Conservation (phyloP, 2,888 invertebrate genomes). For the Sminthurides aquaticus region DNA sequence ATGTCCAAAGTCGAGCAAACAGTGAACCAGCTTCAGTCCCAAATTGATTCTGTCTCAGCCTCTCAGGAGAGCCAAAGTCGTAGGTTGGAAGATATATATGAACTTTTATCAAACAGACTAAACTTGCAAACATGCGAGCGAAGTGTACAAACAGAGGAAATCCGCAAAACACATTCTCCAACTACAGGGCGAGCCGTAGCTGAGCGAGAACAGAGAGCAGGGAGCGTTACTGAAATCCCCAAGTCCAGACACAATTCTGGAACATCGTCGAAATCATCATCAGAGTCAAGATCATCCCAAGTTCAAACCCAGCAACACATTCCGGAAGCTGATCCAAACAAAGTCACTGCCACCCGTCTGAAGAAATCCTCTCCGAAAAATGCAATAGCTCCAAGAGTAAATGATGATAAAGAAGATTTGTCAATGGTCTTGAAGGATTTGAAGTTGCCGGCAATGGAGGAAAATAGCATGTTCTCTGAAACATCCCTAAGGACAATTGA, state of each 20-base stretch:
- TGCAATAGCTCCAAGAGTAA: not conserved
- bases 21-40: not conserved
- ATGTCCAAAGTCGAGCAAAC: not conserved
- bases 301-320: not conserved
- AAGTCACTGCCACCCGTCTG: not conserved
- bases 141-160: conserved; percentile 11
- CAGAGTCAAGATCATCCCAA: not conserved
- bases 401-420: conserved; percentile 25
- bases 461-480: conserved; percentile 33
- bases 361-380: not conserved
- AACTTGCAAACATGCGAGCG: not conserved
- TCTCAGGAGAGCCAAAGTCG: not conserved
- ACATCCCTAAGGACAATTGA: conserved; percentile 28
- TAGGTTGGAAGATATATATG: not conserved
- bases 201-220: not conserved
- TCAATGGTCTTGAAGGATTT: conserved; percentile 34
- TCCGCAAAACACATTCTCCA: not conserved
- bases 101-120: not conserved
- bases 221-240: not conserved
- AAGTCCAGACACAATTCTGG: not conserved
- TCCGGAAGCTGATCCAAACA: not conserved
- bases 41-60: not conserved
- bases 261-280: not conserved
- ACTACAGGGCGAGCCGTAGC: not conserved
- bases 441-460: conserved; percentile 31